Percentiles rank a stretch among this genome's conserved stretches.
Conservation (phyloP, 2,113 vertebrate genomes). For the Paralichthys olivaceus region DNA sequence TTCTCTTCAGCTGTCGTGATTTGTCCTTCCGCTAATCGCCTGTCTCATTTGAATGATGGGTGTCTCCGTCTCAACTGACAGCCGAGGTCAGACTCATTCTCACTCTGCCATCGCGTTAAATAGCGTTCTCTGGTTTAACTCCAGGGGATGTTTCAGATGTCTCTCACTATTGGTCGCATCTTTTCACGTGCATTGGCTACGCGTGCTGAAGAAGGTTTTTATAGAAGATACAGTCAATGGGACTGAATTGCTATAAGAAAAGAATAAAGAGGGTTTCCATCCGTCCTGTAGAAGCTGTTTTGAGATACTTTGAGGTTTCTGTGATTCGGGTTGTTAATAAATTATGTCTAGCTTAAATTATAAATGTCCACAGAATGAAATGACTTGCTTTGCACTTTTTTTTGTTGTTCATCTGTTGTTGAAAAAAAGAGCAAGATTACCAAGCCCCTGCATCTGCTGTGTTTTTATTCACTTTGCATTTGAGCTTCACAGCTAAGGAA, state of each 20-base stretch:
- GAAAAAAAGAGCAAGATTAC: background rate
- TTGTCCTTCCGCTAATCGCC: conserved; percentile 64
- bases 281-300: background rate
- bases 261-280: background rate
- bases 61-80: conserved; percentile 58
- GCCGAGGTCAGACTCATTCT: conserved; percentile 60
- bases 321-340: background rate
- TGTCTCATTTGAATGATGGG: conserved; percentile 74
- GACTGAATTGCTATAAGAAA: background rate
- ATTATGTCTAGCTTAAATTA: background rate
- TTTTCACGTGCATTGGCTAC: conserved; percentile 8
- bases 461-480: background rate
- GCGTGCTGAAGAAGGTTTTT: conserved; percentile 2
- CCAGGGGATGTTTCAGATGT: conserved; percentile 25
- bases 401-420: background rate
- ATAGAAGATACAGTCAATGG: background rate
- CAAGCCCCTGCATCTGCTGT: background rate
- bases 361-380: background rate
- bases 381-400: background rate
- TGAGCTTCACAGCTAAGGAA: background rate
- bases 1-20: conserved; percentile 52
- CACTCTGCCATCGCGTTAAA: conserved; percentile 49
- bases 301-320: background rate
- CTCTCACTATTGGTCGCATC: conserved; percentile 8
- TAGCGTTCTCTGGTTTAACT: conserved; percentile 49